phyloP scores from a whole-genome alignment of 2,113 vertebrate genomes.

The Holacanthus passer region DNA sequence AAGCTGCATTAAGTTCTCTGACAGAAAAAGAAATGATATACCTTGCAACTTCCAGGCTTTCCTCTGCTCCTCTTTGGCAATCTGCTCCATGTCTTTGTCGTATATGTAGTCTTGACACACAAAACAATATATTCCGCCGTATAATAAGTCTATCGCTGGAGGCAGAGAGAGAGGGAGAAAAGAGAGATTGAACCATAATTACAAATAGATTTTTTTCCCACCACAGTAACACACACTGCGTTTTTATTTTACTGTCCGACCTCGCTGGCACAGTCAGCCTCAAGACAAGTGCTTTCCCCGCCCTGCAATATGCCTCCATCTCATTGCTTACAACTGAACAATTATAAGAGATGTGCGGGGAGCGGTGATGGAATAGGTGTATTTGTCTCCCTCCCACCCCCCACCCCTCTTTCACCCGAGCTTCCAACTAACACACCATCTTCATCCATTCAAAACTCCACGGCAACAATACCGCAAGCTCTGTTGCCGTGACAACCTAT shows the following conservation, averaged over 20 bases:
- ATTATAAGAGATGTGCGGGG: slow-evolving; percentile 24
- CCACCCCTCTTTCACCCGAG: slow-evolving; percentile 48
- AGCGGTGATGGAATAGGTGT: slow-evolving; percentile 48
- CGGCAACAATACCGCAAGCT: slow-evolving; percentile 71
- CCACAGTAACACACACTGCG: slow-evolving; percentile 26
- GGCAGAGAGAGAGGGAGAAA: slow-evolving; percentile 18
- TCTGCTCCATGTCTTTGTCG: slow-evolving; percentile 99
- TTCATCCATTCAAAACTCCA: slow-evolving; percentile 68
- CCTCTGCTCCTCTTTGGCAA: slow-evolving; percentile 99
- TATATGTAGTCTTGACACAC: slow-evolving; percentile 99
- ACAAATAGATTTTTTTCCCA: slow-evolving; percentile 48
- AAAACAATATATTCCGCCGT: slow-evolving; percentile 99
- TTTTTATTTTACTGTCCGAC: slow-evolving; percentile 34
- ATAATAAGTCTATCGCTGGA: slow-evolving; percentile 96
- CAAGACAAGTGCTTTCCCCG: slow-evolving; percentile 21
- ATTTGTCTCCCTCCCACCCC: slow-evolving; percentile 48
- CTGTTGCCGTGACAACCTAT: slow-evolving; percentile 84
- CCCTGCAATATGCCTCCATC: slow-evolving; percentile 22
- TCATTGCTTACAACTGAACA: slow-evolving; percentile 22
- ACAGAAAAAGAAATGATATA: slow-evolving; percentile 66
- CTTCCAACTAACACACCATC: slow-evolving; percentile 53
- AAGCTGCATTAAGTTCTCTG: slow-evolving; percentile 13
- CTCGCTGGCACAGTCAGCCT: not conserved
- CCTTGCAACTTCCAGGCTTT: slow-evolving; percentile 99
- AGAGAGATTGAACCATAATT: slow-evolving; percentile 59